A percentile compares a stretch with the other conserved stretches of the same genome.
Conservation (phyloP, 2,888 invertebrate genomes). For the Drosophila anceps region DNA sequence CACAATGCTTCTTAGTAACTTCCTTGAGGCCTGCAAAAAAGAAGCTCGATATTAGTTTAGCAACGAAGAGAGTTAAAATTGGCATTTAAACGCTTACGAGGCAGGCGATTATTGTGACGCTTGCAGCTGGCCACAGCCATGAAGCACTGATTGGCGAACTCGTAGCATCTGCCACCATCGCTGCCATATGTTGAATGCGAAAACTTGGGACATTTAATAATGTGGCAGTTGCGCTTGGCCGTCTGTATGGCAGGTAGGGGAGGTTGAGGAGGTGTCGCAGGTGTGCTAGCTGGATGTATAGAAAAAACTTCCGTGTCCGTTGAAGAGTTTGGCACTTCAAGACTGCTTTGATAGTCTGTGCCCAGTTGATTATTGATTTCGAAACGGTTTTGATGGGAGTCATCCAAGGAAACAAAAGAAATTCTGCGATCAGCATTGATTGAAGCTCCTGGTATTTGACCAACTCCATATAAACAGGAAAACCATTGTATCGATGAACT, state of each 20-base stretch:
- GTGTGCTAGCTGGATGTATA: background rate
- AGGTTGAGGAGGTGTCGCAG: background rate
- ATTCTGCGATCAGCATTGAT: conserved; percentile 5
- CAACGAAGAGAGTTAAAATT: too few species aligned
- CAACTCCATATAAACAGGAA: conserved; percentile 4
- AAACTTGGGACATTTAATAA: conserved; percentile 48
- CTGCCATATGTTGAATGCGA: conserved; percentile 29
- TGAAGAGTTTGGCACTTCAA: background rate
- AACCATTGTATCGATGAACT: conserved; percentile 12
- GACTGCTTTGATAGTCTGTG: background rate
- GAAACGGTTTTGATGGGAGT: background rate
- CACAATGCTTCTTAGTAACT: conserved; percentile 34
- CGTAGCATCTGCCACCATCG: conserved; percentile 40
- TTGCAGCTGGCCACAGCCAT: conserved; percentile 44
- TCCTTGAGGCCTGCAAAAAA: conserved; percentile 45
- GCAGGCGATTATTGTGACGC: conserved; percentile 35
- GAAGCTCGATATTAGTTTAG: background rate
- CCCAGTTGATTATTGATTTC: background rate
- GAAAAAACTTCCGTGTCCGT: background rate
- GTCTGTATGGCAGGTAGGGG: background rate
- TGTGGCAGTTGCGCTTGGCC: conserved; percentile 42
- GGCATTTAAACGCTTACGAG: conserved; percentile 36
- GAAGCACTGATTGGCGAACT: conserved; percentile 43
- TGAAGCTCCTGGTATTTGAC: background rate
- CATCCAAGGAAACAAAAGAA: background rate